Base-by-base conservation (phyloP, 2,113 vertebrate species). In the Anolis sagrei region DNA sequence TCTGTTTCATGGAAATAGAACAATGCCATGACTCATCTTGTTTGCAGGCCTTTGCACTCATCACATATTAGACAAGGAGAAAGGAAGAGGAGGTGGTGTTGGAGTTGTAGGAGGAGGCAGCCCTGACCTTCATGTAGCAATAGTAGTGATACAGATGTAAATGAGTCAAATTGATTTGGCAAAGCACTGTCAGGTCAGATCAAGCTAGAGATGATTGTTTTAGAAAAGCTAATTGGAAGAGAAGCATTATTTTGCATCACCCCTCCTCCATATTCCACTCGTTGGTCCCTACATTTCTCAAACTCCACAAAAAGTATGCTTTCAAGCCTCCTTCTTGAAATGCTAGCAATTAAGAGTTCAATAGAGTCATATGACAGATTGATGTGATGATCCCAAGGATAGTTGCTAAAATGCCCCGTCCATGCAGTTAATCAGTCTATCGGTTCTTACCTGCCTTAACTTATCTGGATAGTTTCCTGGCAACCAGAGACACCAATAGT, bases 1-100 rank as follows among this genome's bases (percentile, higher is more conserved):
- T 61, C n/a, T 70, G 68, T 58, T 81, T 8, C 34, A 86, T 85
- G 85, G 90, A 88, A 86, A 62, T 8, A 90, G 72, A 86, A 88
- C 84, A 86, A 18, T 83, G 54, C 39, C 75, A 36, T 90, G 79
- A 89, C 72, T 93, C 79, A 89, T 87, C 84, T 87, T 74, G 29
- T 34, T 90, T 92, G 78, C 36, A 82, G 84, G 62, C 36, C 51
- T 58, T 78, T 83, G 27, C 68, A 49, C 8, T 79, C 58, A 82
- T 82, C 23, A 7, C 70, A 0, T 78, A 54, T 7, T 51, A 92
- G 70, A 54, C 9, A 54, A 54, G 51, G 39, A 82, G 62, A 87
- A 88, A 86, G 48, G 0, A 82, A 69, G 81, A 72, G 18, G 51
- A 79, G 34, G n/a, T 81, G 64, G 23, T 2, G 8, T 25, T 66